A percentile compares a stretch with the other conserved stretches of the same genome.
These are phyloP conservation scores for Datnioides undecimradiatus DNA, from an alignment of 2,113 vertebrate genomes.

Conservation along the genomic window DNA sequence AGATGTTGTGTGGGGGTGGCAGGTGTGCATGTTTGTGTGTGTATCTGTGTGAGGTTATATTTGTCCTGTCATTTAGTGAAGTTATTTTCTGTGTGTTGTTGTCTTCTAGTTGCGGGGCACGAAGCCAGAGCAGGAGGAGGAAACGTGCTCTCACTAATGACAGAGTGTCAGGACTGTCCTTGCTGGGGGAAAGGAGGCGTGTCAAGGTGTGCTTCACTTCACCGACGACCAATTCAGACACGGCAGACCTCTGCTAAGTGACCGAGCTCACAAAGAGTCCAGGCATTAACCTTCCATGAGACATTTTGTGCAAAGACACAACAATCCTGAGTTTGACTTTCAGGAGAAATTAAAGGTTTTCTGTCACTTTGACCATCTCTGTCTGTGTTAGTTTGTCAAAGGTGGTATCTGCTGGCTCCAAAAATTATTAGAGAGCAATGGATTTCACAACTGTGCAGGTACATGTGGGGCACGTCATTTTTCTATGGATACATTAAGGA, in stretches of 20 bases:
- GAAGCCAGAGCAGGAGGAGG: conserved; percentile 61
- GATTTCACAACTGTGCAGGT: conserved; percentile 15
- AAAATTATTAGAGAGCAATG: conserved; percentile 9
- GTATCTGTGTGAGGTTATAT: conserved; percentile 55
- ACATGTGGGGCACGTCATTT: conserved; percentile 3
- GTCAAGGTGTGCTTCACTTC: conserved; percentile 66
- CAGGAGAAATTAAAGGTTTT: conserved; percentile 53
- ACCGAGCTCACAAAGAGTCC: conserved; percentile 45
- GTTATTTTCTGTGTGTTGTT: conserved; percentile 61
- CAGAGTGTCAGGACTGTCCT: conserved; percentile 68
- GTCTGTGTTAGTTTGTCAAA: conserved; percentile 20
- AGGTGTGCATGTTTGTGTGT: conserved; percentile 51
- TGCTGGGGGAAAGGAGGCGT: conserved; percentile 73
- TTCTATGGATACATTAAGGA: conserved; percentile 48
- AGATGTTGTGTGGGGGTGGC: conserved; percentile 47
- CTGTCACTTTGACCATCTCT: background rate
- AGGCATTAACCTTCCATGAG: conserved; percentile 58
- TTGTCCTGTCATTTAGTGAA: conserved; percentile 44
- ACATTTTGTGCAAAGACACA: conserved; percentile 32
- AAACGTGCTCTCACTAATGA: conserved; percentile 66
- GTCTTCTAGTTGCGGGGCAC: conserved; percentile 67
- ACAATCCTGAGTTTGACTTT: conserved; percentile 9
- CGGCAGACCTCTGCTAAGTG: conserved; percentile 40
- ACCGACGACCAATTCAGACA: conserved; percentile 58
- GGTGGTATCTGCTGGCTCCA: background rate